Evolutionary conservation across 37 sponge, comb jelly and placozoan species (phyloP).

Genomic region (Corticium candelabrum): DNA sequence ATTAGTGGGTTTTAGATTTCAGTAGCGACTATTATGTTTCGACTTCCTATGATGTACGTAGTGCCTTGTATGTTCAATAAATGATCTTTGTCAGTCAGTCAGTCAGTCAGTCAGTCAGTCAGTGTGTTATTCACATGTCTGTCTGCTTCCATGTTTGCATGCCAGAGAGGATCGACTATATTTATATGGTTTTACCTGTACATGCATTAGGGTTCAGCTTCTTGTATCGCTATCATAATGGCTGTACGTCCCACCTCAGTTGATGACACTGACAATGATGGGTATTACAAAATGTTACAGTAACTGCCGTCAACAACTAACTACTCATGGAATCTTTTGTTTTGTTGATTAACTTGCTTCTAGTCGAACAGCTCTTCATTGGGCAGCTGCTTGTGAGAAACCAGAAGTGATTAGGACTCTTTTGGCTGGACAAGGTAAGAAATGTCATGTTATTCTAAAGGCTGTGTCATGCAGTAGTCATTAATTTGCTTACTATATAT

Average conservation of each 20-base stretch:
- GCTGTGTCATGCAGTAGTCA: background rate
- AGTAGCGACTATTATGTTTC: too few species aligned
- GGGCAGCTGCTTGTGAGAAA: slow-evolving; percentile 79
- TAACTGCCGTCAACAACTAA: background rate
- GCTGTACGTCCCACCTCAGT: slow-evolving; percentile 41
- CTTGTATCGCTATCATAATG: slow-evolving; percentile 18
- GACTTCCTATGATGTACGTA: too few species aligned
- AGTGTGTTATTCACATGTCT: too few species aligned
- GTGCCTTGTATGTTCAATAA: too few species aligned
- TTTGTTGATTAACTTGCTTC: background rate
- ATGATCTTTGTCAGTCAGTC: too few species aligned
- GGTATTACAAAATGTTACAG: slow-evolving; percentile 8
- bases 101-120: too few species aligned
- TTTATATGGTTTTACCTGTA: too few species aligned
- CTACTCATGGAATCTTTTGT: too few species aligned
- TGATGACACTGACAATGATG: slow-evolving; percentile 40
- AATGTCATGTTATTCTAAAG: background rate
- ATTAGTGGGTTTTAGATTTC: too few species aligned
- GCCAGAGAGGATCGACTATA: too few species aligned
- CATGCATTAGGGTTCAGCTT: background rate
- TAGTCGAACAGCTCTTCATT: slow-evolving; percentile 77
- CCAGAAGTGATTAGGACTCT: slow-evolving; percentile 50
- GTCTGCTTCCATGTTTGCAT: too few species aligned
- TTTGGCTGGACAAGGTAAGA: slow-evolving; percentile 43
- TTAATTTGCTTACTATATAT: background rate